Evolutionary conservation across 1,140 invertebrate species (phyloP).

Genomic region (Formica exsecta): DNA sequence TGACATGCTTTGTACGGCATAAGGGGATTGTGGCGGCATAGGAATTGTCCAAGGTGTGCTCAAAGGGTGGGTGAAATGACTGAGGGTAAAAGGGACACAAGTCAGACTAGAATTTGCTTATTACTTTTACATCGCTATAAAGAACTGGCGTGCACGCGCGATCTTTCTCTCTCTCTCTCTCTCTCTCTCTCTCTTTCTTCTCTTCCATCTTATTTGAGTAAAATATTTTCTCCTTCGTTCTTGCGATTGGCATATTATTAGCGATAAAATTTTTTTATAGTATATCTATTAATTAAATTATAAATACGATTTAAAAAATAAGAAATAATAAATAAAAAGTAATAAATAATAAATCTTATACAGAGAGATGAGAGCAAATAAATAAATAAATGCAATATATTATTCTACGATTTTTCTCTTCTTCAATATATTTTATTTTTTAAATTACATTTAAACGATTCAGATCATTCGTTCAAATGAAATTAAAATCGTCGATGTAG

Average conservation of each 20-base stretch:
- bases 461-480: neutral
- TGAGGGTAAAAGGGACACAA: slow-evolving; percentile 39
- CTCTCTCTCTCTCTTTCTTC: no score
- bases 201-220: slow-evolving; percentile 39
- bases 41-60: slow-evolving; percentile 58
- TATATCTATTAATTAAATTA: no score
- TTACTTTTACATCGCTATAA: slow-evolving; percentile 60
- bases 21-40: slow-evolving; percentile 44
- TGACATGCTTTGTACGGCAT: slow-evolving; percentile 43
- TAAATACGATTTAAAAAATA: no score
- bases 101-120: slow-evolving; percentile 61
- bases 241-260: slow-evolving; percentile 46
- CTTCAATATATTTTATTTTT: neutral
- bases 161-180: neutral
- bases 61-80: slow-evolving; percentile 53
- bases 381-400: no score
- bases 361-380: no score
- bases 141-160: slow-evolving; percentile 35
- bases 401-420: neutral
- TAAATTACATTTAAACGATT: neutral
- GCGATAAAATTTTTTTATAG: slow-evolving; percentile 3
- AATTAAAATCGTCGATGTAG: slow-evolving; percentile 3
- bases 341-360: no score
- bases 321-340: no score
- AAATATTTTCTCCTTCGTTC: slow-evolving; percentile 49